These are phyloP conservation scores for Gnatocerus cornutus DNA, from an alignment of 2,888 invertebrate genomes.

Conservation along the genomic window DNA sequence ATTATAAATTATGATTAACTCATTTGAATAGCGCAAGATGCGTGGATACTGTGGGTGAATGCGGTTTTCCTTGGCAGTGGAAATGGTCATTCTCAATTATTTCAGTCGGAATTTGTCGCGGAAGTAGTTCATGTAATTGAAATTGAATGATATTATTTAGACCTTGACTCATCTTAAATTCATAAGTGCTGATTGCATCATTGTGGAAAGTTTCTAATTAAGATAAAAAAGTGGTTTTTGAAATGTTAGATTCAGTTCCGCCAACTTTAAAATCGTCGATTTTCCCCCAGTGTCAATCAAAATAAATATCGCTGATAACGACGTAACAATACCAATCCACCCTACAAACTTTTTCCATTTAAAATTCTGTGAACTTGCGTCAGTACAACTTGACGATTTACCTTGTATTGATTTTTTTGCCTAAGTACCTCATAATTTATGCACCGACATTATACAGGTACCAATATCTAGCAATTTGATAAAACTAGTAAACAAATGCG, in stretches of 20 bases:
- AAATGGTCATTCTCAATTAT: not conserved
- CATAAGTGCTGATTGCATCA: constrained; percentile 36
- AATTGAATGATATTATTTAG: constrained; percentile 9
- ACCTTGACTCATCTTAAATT: constrained; percentile 32
- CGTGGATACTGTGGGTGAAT: constrained; percentile 21
- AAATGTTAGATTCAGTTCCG: not conserved
- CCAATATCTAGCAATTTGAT: constrained; percentile 25
- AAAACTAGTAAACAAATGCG: constrained; percentile 27
- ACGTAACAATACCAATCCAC: not conserved
- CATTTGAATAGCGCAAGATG: constrained; percentile 6
- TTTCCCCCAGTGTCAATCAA: not conserved
- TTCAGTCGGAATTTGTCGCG: not conserved
- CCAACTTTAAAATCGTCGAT: too few species aligned
- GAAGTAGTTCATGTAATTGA: not conserved
- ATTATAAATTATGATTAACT: constrained; percentile 29
- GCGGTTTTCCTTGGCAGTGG: constrained; percentile 18
- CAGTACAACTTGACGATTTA: constrained; percentile 23
- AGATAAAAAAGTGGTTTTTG: constrained; percentile 1
- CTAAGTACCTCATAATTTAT: constrained; percentile 17
- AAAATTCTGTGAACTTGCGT: constrained; percentile 18
- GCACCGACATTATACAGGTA: constrained; percentile 28
- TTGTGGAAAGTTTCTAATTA: constrained; percentile 28
- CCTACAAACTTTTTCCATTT: not conserved
- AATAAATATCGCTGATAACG: not conserved
- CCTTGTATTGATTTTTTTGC: constrained; percentile 24